Evolutionary conservation across 1,140 invertebrate genomes (phyloP).

Genomic region (Polypedilum vanderplanki): DNA sequence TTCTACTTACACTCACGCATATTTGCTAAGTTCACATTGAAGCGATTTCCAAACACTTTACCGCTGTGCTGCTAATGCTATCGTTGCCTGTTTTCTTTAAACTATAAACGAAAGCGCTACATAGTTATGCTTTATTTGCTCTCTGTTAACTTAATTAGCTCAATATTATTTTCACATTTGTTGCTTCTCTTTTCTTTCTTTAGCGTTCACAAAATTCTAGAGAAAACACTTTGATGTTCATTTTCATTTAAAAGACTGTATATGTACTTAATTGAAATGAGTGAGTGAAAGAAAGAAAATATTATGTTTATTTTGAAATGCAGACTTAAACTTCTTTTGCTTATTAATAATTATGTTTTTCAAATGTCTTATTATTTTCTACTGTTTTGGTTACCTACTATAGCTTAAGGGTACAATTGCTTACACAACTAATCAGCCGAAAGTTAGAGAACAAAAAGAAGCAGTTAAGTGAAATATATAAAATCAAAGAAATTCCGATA

Average conservation of each 20-base stretch:
- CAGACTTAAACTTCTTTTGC: neutral
- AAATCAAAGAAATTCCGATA: constrained; percentile 11
- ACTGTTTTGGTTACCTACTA: too few species aligned
- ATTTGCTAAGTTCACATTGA: too few species aligned
- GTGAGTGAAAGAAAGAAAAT: neutral
- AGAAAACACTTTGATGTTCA: neutral
- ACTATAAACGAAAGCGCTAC: neutral
- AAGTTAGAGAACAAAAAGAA: neutral
- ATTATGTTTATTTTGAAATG: constrained; percentile 4
- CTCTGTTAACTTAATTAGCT: constrained; percentile 23
- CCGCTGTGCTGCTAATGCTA: neutral
- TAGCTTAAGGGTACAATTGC: too few species aligned
- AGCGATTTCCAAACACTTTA: neutral
- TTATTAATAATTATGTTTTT: too few species aligned
- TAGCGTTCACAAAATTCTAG: neutral
- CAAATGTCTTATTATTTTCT: too few species aligned
- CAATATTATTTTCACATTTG: neutral
- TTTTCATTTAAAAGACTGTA: neutral
- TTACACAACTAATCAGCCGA: neutral
- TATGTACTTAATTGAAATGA: neutral
- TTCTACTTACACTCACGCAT: too few species aligned
- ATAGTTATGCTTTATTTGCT: constrained; percentile 24
- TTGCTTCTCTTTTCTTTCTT: neutral
- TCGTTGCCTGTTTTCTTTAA: constrained; percentile 2
- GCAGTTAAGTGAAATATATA: neutral